These are phyloP conservation scores for Pinctada fucata DNA, from an alignment of 2,888 invertebrate genomes.

Conservation along the genomic window DNA sequence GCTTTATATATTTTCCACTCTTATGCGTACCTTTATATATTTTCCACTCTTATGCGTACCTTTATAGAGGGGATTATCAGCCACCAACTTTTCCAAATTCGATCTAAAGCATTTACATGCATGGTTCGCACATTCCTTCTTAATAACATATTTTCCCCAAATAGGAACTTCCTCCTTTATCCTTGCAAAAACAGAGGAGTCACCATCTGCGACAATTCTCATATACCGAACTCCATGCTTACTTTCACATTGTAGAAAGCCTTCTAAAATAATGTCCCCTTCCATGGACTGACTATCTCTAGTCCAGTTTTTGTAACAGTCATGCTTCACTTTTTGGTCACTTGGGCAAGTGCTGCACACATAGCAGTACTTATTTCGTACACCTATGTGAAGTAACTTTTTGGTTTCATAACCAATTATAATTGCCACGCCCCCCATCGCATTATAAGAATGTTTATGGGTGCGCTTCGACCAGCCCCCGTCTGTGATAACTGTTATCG, in stretches of 20 bases:
- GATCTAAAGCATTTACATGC: constrained; percentile 33
- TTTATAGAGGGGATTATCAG: constrained; percentile 32
- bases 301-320: constrained; percentile 36
- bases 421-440: constrained; percentile 14
- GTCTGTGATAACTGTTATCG: constrained; percentile 6
- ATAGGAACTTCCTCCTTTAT: constrained; percentile 30
- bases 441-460: constrained; percentile 47
- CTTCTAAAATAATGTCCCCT: constrained; percentile 38
- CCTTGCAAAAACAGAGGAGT: constrained; percentile 32
- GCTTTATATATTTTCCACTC: no score
- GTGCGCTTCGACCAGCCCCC: constrained; percentile 39
- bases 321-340: constrained; percentile 24
- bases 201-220: constrained; percentile 31
- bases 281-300: constrained; percentile 23
- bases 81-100: constrained; percentile 35
- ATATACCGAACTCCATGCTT: constrained; percentile 25
- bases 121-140: constrained; percentile 41
- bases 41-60: constrained; percentile 33
- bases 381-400: constrained; percentile 27
- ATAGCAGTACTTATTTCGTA: constrained; percentile 40
- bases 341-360: constrained; percentile 31
- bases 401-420: constrained; percentile 19
- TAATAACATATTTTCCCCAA: constrained; percentile 35
- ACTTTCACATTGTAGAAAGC: constrained; percentile 38
- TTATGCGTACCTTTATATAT: constrained; percentile 30